Conservation (phyloP, 2,797 vertebrate species). For the Platalea minor region DNA sequence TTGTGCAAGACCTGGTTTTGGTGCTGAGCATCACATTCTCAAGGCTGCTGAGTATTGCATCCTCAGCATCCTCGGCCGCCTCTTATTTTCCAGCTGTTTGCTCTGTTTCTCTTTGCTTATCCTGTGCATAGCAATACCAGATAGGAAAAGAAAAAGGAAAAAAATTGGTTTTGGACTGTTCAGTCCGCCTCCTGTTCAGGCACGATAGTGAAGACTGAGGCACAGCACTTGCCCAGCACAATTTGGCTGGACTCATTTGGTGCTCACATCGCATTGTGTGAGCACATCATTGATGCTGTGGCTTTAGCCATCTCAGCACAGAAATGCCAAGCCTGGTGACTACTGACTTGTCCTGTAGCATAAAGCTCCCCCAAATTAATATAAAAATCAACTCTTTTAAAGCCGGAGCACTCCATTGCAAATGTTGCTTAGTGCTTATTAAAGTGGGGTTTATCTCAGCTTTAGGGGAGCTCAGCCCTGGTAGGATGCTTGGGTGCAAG, state of each 20-base stretch:
- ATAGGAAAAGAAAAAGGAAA: not conserved
- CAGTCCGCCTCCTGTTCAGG: not conserved
- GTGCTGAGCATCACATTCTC: not conserved
- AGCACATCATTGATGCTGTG: not conserved
- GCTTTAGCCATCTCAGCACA: not conserved
- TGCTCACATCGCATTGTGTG: rapidly evolving
- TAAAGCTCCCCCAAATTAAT: not conserved
- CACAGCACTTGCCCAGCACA: not conserved
- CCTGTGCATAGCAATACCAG: too few species aligned
- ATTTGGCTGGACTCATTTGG: not conserved
- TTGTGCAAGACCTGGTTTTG: not conserved
- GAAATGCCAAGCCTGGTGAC: not conserved
- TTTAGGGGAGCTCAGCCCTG: not conserved
- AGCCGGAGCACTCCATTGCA: not conserved
- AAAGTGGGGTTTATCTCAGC: not conserved
- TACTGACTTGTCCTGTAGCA: not conserved
- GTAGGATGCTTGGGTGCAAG: not conserved
- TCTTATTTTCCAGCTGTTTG: not conserved
- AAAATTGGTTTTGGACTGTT: not conserved
- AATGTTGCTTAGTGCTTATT: not conserved
- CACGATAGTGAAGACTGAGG: not conserved
- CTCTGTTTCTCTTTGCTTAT: not conserved
- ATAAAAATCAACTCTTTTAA: not conserved
- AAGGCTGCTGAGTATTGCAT: too few species aligned
- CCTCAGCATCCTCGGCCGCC: too few species aligned